These are phyloP conservation scores for Stictocephala bisonia DNA, from an alignment of 2,888 invertebrate genomes.

Conservation along the genomic window DNA sequence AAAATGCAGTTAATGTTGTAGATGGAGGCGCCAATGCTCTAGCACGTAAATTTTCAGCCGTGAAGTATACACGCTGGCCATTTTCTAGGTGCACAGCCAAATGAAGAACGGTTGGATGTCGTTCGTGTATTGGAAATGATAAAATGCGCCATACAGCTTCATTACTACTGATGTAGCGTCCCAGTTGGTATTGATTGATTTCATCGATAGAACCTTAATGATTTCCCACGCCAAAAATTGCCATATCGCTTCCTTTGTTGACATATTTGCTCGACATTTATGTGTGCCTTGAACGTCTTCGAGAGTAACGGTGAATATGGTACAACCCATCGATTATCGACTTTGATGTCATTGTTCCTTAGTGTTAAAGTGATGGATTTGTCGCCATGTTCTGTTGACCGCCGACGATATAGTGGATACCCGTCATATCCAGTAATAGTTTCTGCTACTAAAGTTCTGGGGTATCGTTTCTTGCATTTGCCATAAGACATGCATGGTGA, in stretches of 20 bases:
- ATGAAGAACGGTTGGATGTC: slow-evolving; percentile 58
- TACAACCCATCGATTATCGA: slow-evolving; percentile 55
- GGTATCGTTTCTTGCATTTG: slow-evolving; percentile 57
- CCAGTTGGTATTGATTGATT: slow-evolving; percentile 56
- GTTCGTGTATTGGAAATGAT: slow-evolving; percentile 60
- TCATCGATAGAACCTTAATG: too few relatives aligned
- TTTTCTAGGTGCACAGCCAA: slow-evolving; percentile 60
- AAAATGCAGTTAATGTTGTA: slow-evolving; percentile 56
- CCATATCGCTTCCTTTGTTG: too few relatives aligned
- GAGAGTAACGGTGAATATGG: slow-evolving; percentile 53
- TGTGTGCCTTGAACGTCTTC: too few relatives aligned
- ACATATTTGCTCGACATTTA: too few relatives aligned
- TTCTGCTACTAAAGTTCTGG: slow-evolving; percentile 55
- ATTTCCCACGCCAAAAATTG: too few relatives aligned
- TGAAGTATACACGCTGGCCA: slow-evolving; percentile 59
- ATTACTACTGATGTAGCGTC: slow-evolving; percentile 57
- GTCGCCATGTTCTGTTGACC: slow-evolving; percentile 57
- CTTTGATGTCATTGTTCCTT: slow-evolving; percentile 25
- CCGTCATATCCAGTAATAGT: slow-evolving; percentile 61
- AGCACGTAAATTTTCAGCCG: slow-evolving; percentile 48
- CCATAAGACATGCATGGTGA: slow-evolving; percentile 51
- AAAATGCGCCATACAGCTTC: slow-evolving; percentile 61
- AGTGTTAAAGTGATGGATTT: slow-evolving; percentile 55
- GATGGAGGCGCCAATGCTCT: slow-evolving; percentile 34
- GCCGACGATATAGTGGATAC: slow-evolving; percentile 61